These are phyloP conservation scores for Perithous albicinctus DNA, from an alignment of 2,888 invertebrate species.

Conservation along the genomic window DNA sequence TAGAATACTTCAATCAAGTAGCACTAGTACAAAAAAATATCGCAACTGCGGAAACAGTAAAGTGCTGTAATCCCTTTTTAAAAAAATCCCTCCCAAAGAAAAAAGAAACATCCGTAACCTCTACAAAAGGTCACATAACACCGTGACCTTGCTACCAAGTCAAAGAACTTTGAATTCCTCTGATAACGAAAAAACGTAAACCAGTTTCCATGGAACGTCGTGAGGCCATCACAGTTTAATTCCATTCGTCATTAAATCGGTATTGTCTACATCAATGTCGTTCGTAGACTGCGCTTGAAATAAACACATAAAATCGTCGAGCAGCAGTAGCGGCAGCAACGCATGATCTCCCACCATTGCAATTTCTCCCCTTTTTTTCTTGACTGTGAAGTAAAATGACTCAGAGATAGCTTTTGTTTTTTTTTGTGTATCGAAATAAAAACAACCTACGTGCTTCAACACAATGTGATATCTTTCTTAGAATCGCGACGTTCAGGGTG, in stretches of 20 bases:
- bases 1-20: slow-evolving; percentile 44
- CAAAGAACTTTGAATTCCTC: no score
- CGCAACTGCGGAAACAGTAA: slow-evolving; percentile 11
- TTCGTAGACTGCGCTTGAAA: slow-evolving; percentile 10
- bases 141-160: no score
- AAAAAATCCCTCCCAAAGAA: no score
- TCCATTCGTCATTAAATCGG: slow-evolving; percentile 26
- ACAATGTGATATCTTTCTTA: neutral
- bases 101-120: neutral
- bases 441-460: slow-evolving; percentile 6
- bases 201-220: slow-evolving; percentile 6
- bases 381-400: neutral
- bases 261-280: neutral
- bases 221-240: slow-evolving; percentile 2
- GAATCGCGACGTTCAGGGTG: neutral
- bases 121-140: slow-evolving; percentile 21
- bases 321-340: slow-evolving; percentile 8
- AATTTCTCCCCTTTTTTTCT: slow-evolving; percentile 2
- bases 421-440: slow-evolving; percentile 8
- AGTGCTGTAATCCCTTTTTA: neutral
- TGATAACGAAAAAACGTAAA: slow-evolving; percentile 6
- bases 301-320: slow-evolving; percentile 14
- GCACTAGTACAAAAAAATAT: slow-evolving; percentile 22
- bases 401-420: slow-evolving; percentile 10
- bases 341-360: slow-evolving; percentile 9